Evolutionary conservation across 2,797 vertebrate species (phyloP).

Genomic region (Amphiprion clarkii): DNA sequence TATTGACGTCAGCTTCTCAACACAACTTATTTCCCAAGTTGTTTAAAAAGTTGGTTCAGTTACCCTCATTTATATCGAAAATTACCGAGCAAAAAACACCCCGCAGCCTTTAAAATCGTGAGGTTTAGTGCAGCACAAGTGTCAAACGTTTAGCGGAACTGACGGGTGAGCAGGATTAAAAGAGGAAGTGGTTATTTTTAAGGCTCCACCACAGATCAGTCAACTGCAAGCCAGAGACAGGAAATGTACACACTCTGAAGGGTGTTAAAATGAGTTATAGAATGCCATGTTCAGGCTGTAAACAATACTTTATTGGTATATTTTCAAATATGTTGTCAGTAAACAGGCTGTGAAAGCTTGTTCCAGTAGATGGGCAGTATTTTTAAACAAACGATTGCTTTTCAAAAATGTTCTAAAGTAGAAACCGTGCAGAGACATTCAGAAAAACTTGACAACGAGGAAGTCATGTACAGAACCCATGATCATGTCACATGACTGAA

Average conservation of each 20-base stretch:
- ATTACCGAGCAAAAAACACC: not conserved
- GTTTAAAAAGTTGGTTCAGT: too few relatives aligned
- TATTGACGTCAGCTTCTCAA: not conserved
- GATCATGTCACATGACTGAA: too few relatives aligned
- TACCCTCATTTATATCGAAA: not conserved
- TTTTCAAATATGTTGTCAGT: not conserved
- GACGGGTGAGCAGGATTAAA: conserved; percentile 9
- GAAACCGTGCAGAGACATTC: not conserved
- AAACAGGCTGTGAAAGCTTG: not conserved
- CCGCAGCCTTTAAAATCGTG: not conserved
- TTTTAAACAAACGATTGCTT: not conserved
- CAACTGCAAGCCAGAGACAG: conserved; percentile 22
- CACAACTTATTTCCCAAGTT: not conserved
- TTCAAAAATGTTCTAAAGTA: not conserved
- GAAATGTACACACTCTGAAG: conserved; percentile 36
- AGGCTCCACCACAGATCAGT: conserved; percentile 4
- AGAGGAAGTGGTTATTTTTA: conserved; percentile 66
- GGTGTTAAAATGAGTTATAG: conserved; percentile 19
- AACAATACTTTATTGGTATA: conserved; percentile 28
- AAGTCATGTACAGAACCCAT: too few relatives aligned
- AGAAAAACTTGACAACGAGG: not conserved
- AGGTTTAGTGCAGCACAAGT: not conserved
- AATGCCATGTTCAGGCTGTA: not conserved
- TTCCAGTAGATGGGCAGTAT: not conserved
- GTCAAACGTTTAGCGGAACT: conserved; percentile 14